Percentiles rank a stretch among this genome's conserved stretches.
phyloP scores from a whole-genome alignment of 2,113 vertebrate species.

The Ia io region DNA sequence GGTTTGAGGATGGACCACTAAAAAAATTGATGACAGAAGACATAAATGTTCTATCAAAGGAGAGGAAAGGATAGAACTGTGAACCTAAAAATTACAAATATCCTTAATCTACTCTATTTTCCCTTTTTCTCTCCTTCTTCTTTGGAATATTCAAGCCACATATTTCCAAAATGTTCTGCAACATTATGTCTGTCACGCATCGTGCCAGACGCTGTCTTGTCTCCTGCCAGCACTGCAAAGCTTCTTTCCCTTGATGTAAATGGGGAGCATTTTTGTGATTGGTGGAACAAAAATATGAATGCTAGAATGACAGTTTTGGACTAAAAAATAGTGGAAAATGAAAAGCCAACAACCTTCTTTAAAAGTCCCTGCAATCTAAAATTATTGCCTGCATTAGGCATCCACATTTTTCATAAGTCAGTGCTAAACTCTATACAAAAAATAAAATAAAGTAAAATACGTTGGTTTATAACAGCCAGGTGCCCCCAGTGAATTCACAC shows the following conservation, averaged over 20 bases:
- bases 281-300: slow-evolving; percentile 57
- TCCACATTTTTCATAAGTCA: not conserved
- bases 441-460: not conserved
- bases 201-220: slow-evolving; percentile 30
- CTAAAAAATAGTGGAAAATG: slow-evolving; percentile 25
- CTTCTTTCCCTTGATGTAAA: slow-evolving; percentile 26
- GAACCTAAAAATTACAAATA: not conserved
- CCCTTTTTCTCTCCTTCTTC: not conserved
- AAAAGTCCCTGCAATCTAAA: not conserved
- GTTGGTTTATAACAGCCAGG: not conserved
- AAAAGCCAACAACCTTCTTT: not conserved
- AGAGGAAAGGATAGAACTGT: not conserved
- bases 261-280: slow-evolving; percentile 24
- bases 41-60: not conserved
- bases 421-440: not conserved
- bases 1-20: not conserved
- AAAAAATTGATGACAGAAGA: not conserved
- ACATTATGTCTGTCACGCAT: not conserved
- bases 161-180: slow-evolving; percentile 52
- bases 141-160: slow-evolving; percentile 42
- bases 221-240: not conserved
- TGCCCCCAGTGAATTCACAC: not conserved
- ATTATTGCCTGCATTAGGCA: not conserved
- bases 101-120: not conserved
- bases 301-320: slow-evolving; percentile 20